A percentile compares a stretch with the other conserved stretches of the same genome.
phyloP scores from a whole-genome alignment of 2,113 vertebrate species.

The Grantiella picta region DNA sequence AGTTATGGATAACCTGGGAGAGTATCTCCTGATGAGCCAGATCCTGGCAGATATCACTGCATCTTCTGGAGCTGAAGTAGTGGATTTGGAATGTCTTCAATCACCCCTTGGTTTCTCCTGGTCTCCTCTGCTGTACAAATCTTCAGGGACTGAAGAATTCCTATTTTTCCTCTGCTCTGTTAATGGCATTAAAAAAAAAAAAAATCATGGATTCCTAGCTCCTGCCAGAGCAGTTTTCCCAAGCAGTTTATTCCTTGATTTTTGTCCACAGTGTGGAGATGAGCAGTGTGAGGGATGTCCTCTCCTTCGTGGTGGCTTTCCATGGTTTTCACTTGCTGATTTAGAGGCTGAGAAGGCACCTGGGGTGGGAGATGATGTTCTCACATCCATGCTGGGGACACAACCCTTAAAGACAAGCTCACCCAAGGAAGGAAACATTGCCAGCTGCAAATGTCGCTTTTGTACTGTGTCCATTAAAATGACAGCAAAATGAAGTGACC shows the following conservation, averaged over 20 bases:
- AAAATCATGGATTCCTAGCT: not conserved
- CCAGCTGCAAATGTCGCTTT: not conserved
- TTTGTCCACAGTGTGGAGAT: not conserved
- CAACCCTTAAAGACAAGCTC: not conserved
- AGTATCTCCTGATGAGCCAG: not conserved
- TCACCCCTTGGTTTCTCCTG: not conserved
- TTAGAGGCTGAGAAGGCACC: accelerated
- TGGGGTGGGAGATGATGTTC: not conserved
- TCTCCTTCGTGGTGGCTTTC: not conserved
- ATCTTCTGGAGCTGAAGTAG: not conserved
- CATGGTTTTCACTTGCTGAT: not conserved
- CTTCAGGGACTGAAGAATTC: not conserved
- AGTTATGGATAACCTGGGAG: not conserved
- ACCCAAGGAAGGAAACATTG: not conserved
- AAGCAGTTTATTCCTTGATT: not conserved
- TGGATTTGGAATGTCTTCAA: not conserved
- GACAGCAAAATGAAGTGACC: not conserved
- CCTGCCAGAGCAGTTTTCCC: accelerated
- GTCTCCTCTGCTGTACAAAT: not conserved
- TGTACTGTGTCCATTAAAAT: not conserved
- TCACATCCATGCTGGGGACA: accelerated
- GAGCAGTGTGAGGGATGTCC: not conserved
- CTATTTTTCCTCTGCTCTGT: not conserved
- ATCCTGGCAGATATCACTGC: not conserved
- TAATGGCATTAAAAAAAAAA: not conserved